phyloP scores from a whole-genome alignment of 2,113 vertebrate genomes.

The Aptenodytes forsteri region DNA sequence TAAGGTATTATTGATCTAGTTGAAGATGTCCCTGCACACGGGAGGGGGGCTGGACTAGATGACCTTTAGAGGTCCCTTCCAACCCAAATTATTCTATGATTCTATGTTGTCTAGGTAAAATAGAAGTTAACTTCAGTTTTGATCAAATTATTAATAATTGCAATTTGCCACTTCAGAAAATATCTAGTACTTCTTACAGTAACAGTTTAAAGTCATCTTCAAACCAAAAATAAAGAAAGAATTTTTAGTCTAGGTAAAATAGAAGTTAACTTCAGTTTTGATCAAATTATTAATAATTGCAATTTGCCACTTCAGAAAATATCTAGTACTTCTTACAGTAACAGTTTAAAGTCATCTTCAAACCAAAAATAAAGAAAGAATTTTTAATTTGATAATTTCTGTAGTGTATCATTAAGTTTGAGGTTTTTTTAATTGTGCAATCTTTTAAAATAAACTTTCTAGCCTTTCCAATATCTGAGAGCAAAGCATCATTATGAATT shows the following conservation, averaged over 20 bases:
- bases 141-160: neutral
- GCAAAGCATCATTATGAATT: neutral
- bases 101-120: neutral
- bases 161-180: neutral
- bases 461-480: neutral
- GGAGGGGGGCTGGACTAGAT: too few species aligned
- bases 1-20: too few species aligned
- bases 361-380: neutral
- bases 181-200: neutral
- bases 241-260: neutral
- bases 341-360: neutral
- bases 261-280: neutral
- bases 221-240: neutral
- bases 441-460: neutral
- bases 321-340: neutral
- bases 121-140: neutral
- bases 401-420: neutral
- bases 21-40: too few species aligned
- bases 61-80: too few species aligned
- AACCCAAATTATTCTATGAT: too few species aligned
- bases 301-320: neutral
- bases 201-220: neutral
- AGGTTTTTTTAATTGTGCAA: neutral
- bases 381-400: neutral
- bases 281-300: neutral